Base-by-base conservation (phyloP, 64 coral and sea anemone genomes). In the Acropora tenuis region DNA sequence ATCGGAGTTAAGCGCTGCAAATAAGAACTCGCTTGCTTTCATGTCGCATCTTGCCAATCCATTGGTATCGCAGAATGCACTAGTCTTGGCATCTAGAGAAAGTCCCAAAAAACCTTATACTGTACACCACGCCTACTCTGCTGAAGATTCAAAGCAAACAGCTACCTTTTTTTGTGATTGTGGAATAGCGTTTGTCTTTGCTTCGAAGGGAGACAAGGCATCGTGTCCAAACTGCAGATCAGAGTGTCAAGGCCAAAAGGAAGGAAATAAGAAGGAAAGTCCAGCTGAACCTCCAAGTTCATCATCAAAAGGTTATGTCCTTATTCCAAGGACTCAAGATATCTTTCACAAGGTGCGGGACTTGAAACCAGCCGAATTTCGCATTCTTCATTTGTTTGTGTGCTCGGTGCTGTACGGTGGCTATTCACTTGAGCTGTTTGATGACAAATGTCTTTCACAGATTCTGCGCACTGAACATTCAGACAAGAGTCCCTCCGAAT, bases 321-420 rank as follows among this genome's bases (percentile, higher is more conserved):
- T 12, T 4, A 44, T 85, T 40, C 1, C 65, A 85, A 18, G 66
- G 5, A 49, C 45, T 50, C 15, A 71, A 71, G 45, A 85, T 45
- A 8, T 18, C 43, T 85, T 44, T 8, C 79, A 91, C 43, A 48
- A 53, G 30, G 79, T 82, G n/a, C 88, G 95, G 42, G 18, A 73
- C 3, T 85, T 97, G 45, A 82, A 89, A 48, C 95, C 95, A 19
- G 84, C 76, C 6, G 89, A 93, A 50, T 97, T 97, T 47, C 83
- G 95, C 43, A 71, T 91, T 44, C 47, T 94, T 18, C 95, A 91
- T 66, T 50, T 97, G 41, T 78, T 97, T 74, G 72, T 97, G 49
- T 92, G 91, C 50, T 57, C 83, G 16, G 88, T 88, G 1, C 89
- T 97, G 12, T 91, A 93, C 63, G 78, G 58, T 8, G 95, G 95